Evolutionary conservation across 2,797 vertebrate species (phyloP), one percentile per base, ranked within the genome.

Genomic region (Onychomys leucogaster): DNA sequence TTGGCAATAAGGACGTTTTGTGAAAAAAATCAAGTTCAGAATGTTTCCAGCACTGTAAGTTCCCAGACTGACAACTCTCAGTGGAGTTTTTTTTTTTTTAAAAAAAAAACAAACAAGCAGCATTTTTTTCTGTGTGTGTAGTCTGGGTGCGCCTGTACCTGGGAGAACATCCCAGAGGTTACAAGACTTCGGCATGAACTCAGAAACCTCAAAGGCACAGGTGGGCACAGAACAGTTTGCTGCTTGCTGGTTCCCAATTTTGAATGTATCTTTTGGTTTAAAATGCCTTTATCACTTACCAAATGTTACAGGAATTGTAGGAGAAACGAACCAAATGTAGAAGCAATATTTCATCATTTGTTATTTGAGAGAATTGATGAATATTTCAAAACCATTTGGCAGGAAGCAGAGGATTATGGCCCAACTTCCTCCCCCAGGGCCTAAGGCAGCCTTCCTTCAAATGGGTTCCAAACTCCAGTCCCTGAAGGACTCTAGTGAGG

Each of bases 361-460:
- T 92, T 78, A 92, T 96, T 92, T 85, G 89, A 90, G 89, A 91
- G 46, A 86, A 97, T 88, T 83, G 65, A 94, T 90, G 90, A 94
- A 16, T 96, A 94, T 97, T 95, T 94, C 77, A 94, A 92, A 96
- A 86, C 77, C 77, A 80, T 59, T 95, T 83, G 96, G 90, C 82
- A 94, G 95, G 89, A 88, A 88, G 75, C 19, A 46, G 77, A 83
- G 75, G 29, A 67, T 78, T 77, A 71, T 0, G 6, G 25, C 29
- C 34, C 71, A 6, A 34, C 12, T 76, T 16, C 49, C 73, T 59
- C 25, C 59, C 32, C 9, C 11, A 8, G 88, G 6, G 43, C 61
- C 25, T 37, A 77, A 90, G 65, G 49, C 80, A 34, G 10, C 6
- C 12, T 84, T 88, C 91, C 61, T 83, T 82, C 90, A 88, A 95